A percentile compares a stretch with the other conserved stretches of the same genome.
phyloP scores from a whole-genome alignment of 2,797 vertebrate species.

The Pseudochirops cupreus region DNA sequence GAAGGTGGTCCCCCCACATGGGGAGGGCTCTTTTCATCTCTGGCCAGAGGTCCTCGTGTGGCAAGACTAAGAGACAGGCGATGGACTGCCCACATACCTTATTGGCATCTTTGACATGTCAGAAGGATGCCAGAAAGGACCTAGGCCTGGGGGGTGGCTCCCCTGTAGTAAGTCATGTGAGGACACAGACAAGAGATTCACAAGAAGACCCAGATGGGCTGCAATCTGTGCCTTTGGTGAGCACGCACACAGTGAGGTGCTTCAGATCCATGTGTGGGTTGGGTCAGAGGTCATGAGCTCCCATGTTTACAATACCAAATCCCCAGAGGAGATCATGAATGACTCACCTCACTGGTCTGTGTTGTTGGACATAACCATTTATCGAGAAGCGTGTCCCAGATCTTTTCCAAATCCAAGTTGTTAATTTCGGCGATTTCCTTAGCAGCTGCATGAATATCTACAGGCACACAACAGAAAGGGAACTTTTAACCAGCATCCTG shows the following conservation, averaged over 20 bases:
- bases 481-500: neutral
- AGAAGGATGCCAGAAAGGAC: neutral
- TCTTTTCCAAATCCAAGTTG: constrained; percentile 92
- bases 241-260: rapidly evolving
- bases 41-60: neutral
- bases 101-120: neutral
- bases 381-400: constrained; percentile 92
- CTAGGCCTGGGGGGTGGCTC: neutral
- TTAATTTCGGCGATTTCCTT: constrained; percentile 94
- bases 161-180: neutral
- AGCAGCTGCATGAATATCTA: constrained; percentile 93
- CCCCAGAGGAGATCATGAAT: rapidly evolving
- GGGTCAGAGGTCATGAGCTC: neutral
- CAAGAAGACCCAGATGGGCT: neutral
- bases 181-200: neutral
- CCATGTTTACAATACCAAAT: neutral
- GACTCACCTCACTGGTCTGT: constrained; percentile 85
- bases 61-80: neutral
- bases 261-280: neutral
- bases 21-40: neutral
- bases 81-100: neutral
- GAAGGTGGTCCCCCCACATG: neutral
- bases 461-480: neutral
- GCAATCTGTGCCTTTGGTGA: neutral
- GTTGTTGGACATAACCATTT: constrained; percentile 93